Evolutionary conservation across 2,888 invertebrate genomes (phyloP), one percentile per base, ranked within the genome.

Genomic region (Polia nebulosa): DNA sequence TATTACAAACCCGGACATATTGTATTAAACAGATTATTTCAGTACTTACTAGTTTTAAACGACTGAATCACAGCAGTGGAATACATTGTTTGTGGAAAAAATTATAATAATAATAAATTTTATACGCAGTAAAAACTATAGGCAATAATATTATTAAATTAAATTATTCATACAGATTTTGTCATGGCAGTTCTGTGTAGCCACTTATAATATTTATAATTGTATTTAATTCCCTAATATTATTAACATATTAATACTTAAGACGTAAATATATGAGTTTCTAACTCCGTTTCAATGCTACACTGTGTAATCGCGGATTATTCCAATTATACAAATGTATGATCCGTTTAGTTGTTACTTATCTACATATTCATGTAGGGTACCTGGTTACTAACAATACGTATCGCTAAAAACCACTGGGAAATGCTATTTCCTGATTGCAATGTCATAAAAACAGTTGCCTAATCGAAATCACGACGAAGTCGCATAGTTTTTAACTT

Each of bases 361-460:
- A 45, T 41, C 25, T 76, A 52, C 58, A 59, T 72, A 58, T 47
- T 70, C 41, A 76, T 53, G 8, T 25, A 29, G 20, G 29, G 9
- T 39, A 68, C 17, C n/a, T n/a, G n/a, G n/a, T 15, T 45, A 11
- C 29, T 27, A 41, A 73, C 68, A 76, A 60, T 65, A 9, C 20
- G 29, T 60, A 29, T 52, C 8, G 56, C 52, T 41, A 49, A 59
- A 63, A 56, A 44, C 45, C 39, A 29, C 32, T 64, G 57, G 49
- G 64, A 65, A 68, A 65, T 59, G 39, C 25, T 11, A 45, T 63
- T 78, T 81, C 67, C 78, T 62, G 39, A 60, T 59, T 65, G 49
- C 56, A 52, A 29, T 65, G 56, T 36, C 44, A 47, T 74, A 63
- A 70, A 64, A 49, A 62, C 57, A 49, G 29, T 81, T 81, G 47